Conservation (phyloP, 2,888 invertebrate genomes). For the Dolichopus griseipennis region DNA sequence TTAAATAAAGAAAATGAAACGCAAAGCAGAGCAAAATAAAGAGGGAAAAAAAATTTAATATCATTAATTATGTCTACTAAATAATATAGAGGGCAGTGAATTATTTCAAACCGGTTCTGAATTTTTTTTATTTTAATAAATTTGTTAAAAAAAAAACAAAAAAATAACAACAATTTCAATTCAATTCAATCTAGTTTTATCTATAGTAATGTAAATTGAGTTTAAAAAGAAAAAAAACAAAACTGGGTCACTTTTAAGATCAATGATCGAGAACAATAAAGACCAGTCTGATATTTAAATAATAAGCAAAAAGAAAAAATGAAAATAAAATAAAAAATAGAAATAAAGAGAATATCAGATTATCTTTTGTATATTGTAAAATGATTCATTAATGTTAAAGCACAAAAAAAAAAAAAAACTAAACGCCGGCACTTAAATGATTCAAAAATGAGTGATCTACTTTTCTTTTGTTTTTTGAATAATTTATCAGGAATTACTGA, state of each 20-base stretch:
- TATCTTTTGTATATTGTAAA: background rate
- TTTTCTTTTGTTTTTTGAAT: no score
- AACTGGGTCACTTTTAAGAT: background rate
- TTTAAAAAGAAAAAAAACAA: no score
- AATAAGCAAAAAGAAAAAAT: background rate
- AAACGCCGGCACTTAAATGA: no score
- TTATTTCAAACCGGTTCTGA: background rate
- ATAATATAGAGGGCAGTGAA: background rate
- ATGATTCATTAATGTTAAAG: no score
- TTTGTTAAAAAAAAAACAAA: background rate
- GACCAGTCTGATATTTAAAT: no score
- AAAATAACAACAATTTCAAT: background rate
- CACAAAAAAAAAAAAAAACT: no score
- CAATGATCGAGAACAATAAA: background rate
- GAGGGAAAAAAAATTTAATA: background rate
- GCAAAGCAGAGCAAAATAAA: no score
- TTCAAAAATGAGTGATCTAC: no score
- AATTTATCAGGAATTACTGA: no score
- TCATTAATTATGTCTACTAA: background rate
- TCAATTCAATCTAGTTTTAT: background rate
- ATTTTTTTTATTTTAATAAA: background rate
- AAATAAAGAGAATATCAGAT: background rate
- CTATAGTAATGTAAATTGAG: constrained; percentile 2
- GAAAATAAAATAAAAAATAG: background rate
- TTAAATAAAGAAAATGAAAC: no score